Evolutionary conservation across 2,888 invertebrate species (phyloP).

Genomic region (Spodoptera littoralis): DNA sequence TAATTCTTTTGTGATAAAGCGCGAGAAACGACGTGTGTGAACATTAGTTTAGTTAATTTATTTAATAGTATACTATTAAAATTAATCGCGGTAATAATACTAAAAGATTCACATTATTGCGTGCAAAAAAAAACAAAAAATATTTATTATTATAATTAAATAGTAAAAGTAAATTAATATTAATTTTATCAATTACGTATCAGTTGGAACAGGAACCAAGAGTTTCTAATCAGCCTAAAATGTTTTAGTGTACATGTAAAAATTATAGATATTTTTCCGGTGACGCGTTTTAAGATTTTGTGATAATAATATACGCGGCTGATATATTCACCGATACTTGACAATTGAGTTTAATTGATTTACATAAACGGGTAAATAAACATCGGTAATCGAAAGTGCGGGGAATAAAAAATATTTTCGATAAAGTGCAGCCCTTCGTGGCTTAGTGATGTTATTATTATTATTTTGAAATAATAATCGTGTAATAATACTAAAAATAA

Average conservation of each 20-base stretch:
- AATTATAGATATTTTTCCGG: constrained; percentile 8
- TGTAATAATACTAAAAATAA: background rate
- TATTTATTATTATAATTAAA: no score
- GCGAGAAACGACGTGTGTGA: no score
- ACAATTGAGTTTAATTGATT: constrained; percentile 33
- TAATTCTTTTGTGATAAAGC: no score
- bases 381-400: constrained; percentile 14
- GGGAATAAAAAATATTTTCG: background rate
- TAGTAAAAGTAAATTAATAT: no score
- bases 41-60: no score
- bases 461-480: background rate
- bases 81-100: no score
- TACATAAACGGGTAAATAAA: constrained; percentile 27
- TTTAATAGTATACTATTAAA: no score
- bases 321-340: constrained; percentile 50
- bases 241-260: constrained; percentile 26
- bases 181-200: no score
- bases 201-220: background rate
- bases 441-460: constrained; percentile 22
- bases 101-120: no score
- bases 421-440: constrained; percentile 19
- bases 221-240: constrained; percentile 42
- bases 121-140: no score
- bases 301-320: constrained; percentile 42
- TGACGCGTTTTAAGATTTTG: constrained; percentile 46